Conservation (phyloP, 2,113 vertebrate species). For the Thryonomys swinderianus region DNA sequence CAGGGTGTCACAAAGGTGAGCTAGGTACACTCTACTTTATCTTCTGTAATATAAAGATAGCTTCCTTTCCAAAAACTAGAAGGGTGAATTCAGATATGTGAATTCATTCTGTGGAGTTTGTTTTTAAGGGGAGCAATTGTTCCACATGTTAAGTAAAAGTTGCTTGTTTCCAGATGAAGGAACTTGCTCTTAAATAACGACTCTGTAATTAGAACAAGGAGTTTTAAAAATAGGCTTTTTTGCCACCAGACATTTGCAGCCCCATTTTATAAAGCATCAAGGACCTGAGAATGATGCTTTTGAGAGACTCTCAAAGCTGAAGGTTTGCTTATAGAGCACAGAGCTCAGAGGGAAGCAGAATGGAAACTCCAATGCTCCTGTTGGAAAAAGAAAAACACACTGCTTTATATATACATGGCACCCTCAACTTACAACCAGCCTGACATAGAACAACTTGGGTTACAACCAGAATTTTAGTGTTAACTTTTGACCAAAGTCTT, state of each 20-base stretch:
- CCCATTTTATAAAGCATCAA: background rate
- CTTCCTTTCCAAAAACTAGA: background rate
- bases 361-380: background rate
- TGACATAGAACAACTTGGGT: no score
- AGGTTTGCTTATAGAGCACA: background rate
- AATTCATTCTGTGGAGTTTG: background rate
- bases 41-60: background rate
- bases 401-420: background rate
- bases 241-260: background rate
- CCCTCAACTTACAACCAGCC: no score
- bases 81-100: background rate
- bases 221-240: background rate
- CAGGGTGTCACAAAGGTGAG: background rate
- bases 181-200: background rate
- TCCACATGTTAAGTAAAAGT: constrained; percentile 3
- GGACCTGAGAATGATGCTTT: background rate
- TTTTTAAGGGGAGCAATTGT: background rate
- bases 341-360: background rate
- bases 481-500: no score
- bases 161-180: constrained; percentile 38
- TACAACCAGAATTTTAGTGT: no score
- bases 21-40: background rate
- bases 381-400: background rate
- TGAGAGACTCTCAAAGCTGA: background rate
- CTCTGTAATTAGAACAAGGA: background rate